phyloP scores from a whole-genome alignment of 2,797 vertebrate genomes.

The Astyanax mexicanus region DNA sequence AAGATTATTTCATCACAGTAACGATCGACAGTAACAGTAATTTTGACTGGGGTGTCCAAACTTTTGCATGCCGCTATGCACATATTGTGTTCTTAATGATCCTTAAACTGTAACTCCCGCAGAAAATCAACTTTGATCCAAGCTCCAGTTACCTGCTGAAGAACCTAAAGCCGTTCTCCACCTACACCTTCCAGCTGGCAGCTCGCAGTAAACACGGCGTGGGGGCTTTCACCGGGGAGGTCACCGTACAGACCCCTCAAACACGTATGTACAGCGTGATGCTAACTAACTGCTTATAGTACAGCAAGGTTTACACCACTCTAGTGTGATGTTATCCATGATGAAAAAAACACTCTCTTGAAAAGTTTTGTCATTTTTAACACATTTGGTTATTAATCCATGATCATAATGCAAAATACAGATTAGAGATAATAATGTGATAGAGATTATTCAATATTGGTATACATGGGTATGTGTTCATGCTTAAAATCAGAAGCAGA shows the following conservation, averaged over 20 bases:
- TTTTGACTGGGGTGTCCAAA: too few relatives aligned
- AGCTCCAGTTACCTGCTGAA: slow-evolving; percentile 89
- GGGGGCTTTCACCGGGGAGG: slow-evolving; percentile 94
- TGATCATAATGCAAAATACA: too few relatives aligned
- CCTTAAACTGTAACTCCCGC: slow-evolving; percentile 50
- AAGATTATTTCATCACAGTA: too few relatives aligned
- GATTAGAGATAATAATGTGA: too few relatives aligned
- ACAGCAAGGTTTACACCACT: background rate
- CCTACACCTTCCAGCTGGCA: slow-evolving; percentile 93
- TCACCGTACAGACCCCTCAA: slow-evolving; percentile 94
- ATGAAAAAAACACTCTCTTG: background rate
- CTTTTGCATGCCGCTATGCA: too few relatives aligned
- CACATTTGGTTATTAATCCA: background rate
- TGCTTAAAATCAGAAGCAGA: too few relatives aligned
- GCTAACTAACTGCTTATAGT: background rate
- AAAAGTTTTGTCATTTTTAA: background rate
- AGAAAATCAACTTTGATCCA: slow-evolving; percentile 92
- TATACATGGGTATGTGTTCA: too few relatives aligned
- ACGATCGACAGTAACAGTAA: too few relatives aligned
- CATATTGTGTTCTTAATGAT: background rate
- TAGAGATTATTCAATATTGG: too few relatives aligned
- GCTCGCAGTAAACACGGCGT: slow-evolving; percentile 94
- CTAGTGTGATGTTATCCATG: too few relatives aligned
- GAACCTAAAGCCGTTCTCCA: slow-evolving; percentile 94
- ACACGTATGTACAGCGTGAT: slow-evolving; percentile 92